Evolutionary conservation across 2,797 vertebrate genomes (phyloP).

Genomic region (Etheostoma nigrum): DNA sequence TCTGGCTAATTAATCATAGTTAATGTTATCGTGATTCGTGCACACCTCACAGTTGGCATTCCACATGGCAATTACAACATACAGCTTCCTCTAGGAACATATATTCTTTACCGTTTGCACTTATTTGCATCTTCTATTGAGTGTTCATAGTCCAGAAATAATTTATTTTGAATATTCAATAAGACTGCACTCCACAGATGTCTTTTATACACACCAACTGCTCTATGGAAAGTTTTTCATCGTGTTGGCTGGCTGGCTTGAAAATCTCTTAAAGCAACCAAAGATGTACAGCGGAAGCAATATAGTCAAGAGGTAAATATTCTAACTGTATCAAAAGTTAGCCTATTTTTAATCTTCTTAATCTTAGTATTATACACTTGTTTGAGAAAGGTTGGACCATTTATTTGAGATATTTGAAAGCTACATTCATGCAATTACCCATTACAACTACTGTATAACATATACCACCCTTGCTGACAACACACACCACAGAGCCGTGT

Average conservation of each 20-base stretch:
- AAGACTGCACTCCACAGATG: slow-evolving; percentile 51
- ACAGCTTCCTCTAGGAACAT: slow-evolving; percentile 67
- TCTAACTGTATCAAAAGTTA: slow-evolving; percentile 1
- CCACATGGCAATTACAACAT: slow-evolving; percentile 80
- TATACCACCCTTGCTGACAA: slow-evolving; percentile 65
- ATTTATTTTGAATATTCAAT: slow-evolving; percentile 72
- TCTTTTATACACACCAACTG: slow-evolving; percentile 43
- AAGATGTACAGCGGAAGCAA: not conserved
- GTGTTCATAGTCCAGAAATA: slow-evolving; percentile 68
- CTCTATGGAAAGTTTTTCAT: slow-evolving; percentile 37
- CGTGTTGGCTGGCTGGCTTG: slow-evolving; percentile 11
- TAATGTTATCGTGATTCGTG: slow-evolving; percentile 78
- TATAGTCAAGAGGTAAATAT: slow-evolving; percentile 11
- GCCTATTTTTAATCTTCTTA: slow-evolving; percentile 4
- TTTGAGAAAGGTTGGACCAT: slow-evolving; percentile 45
- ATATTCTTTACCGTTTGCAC: slow-evolving; percentile 68
- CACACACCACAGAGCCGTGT: slow-evolving; percentile 66
- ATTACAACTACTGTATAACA: slow-evolving; percentile 55
- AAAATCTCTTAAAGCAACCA: slow-evolving; percentile 36
- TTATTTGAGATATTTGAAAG: slow-evolving; percentile 51
- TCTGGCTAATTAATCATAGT: slow-evolving; percentile 84
- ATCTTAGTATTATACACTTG: slow-evolving; percentile 26
- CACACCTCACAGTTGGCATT: slow-evolving; percentile 81
- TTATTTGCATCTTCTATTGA: slow-evolving; percentile 76
- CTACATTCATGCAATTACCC: slow-evolving; percentile 61